Base-by-base conservation (phyloP, 2,888 invertebrate genomes). In the Xanthia togata region DNA sequence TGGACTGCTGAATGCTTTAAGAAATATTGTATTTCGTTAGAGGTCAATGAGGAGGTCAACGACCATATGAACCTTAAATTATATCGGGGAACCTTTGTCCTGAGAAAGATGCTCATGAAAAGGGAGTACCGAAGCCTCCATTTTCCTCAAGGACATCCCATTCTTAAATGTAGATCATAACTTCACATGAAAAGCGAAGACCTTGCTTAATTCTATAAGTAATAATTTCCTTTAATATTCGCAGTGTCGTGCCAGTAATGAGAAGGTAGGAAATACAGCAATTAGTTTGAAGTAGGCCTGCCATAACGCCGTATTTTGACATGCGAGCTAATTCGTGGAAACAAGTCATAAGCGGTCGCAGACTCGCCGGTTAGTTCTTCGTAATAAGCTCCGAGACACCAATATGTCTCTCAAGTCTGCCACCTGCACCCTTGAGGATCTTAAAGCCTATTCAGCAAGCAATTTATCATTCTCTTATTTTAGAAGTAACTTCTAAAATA, bases 241-340 rank as follows among this genome's bases (percentile, higher is more conserved):
- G 72, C 68, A 82, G 81, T 86, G 78, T 84, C 79, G 78, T 83
- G 75, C 70, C 23, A 53, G 59, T 88, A 85, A 88, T 88, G 65
- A 81, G 83, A 69, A 72, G 83, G 80, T 79, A 83, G 79, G 73
- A 71, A 84, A 73, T 77, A 81, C 80, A 60, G 63, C 76, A 87
- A 85, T 88, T 88, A 88, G 76, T 78, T 62, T 75, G 73, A 79
- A 84, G 73, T 82, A 79, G 79, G 78, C 62, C 73, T 47, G 74
- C 41, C 63, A 70, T 59, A 67, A 68, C 59, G 44, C 60, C 12
- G 77, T 81, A 78, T 88, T 87, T 88, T 81, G 83, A 84, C 84
- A 85, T 87, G 70, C 87, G 67, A 70, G 68, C 70, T 80, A 80
- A 41, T 63, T 71, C 47, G 14, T 1, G 0, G n/a, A 2, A 8